phyloP scores from a whole-genome alignment of 2,888 invertebrate genomes.

The Laothoe populi region DNA sequence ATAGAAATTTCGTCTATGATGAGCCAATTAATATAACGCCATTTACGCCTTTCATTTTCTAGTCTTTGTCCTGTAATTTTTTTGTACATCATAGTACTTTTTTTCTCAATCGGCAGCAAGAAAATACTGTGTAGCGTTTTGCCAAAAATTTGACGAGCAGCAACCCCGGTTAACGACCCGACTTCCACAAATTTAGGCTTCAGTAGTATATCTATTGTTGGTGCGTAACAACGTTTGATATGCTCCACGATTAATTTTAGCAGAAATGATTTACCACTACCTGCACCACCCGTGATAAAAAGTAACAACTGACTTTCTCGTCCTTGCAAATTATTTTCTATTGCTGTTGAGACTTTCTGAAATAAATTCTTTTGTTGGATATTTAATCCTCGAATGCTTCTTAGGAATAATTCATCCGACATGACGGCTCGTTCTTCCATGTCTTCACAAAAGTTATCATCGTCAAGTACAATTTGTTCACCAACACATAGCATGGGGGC shows the following conservation, averaged over 20 bases:
- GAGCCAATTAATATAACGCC: conserved; percentile 44
- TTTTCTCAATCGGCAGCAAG: conserved; percentile 44
- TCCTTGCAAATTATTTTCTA: conserved; percentile 23
- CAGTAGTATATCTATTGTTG: conserved; percentile 34
- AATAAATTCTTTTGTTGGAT: conserved; percentile 24
- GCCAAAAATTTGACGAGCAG: conserved; percentile 38
- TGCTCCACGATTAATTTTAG: not conserved
- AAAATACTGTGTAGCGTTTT: conserved; percentile 39
- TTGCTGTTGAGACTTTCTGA: conserved; percentile 7
- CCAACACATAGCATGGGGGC: conserved; percentile 27
- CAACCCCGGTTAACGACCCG: conserved; percentile 39
- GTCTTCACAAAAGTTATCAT: conserved; percentile 1
- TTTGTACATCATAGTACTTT: conserved; percentile 33
- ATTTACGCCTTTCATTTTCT: conserved; percentile 41
- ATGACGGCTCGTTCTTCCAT: conserved; percentile 25
- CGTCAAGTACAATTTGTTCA: not conserved
- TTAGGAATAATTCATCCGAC: conserved; percentile 28
- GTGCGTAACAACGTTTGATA: conserved; percentile 27
- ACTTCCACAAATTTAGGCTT: conserved; percentile 41
- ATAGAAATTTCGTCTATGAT: conserved; percentile 47
- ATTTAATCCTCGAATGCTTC: conserved; percentile 31
- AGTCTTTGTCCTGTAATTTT: conserved; percentile 36
- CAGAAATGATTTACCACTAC: conserved; percentile 1
- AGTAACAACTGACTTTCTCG: conserved; percentile 15
- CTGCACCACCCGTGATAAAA: conserved; percentile 22